phyloP scores from a whole-genome alignment of 2,113 vertebrate species.

The Vireo altiloquus region DNA sequence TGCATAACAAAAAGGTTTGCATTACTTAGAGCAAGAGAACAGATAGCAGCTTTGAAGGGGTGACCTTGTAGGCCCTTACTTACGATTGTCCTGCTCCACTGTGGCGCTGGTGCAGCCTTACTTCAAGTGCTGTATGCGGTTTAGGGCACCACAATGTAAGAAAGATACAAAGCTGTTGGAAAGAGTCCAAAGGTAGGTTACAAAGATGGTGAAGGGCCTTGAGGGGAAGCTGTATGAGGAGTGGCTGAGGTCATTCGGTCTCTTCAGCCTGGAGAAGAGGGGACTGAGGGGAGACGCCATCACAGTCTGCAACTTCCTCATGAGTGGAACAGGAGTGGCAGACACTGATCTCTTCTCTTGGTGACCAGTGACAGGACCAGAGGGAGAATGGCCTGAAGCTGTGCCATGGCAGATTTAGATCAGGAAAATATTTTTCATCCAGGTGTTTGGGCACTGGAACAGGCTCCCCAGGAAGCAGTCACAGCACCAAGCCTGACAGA shows the following conservation, averaged over 20 bases:
- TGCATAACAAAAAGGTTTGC: neutral
- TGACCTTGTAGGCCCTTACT: neutral
- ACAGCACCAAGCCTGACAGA: neutral
- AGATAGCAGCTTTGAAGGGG: neutral
- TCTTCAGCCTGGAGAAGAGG: neutral
- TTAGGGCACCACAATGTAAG: neutral
- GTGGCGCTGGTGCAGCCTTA: accelerated
- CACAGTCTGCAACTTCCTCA: neutral
- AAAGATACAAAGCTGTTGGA: neutral
- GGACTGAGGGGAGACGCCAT: neutral
- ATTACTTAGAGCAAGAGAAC: neutral
- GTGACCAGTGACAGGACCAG: neutral
- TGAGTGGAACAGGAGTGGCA: neutral
- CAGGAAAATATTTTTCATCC: neutral
- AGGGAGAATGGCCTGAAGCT: neutral
- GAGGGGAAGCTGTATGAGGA: neutral
- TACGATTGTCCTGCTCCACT: neutral
- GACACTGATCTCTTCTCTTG: neutral
- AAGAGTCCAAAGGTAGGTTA: neutral
- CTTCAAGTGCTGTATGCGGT: neutral
- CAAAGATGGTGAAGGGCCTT: neutral
- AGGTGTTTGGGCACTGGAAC: accelerated
- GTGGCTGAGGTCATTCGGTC: neutral
- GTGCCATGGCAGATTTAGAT: neutral
- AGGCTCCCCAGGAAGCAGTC: neutral